Evolutionary conservation across 1,140 invertebrate genomes (phyloP), one percentile per base, ranked within the genome.

Genomic region (Schlechtendalia chinensis): DNA sequence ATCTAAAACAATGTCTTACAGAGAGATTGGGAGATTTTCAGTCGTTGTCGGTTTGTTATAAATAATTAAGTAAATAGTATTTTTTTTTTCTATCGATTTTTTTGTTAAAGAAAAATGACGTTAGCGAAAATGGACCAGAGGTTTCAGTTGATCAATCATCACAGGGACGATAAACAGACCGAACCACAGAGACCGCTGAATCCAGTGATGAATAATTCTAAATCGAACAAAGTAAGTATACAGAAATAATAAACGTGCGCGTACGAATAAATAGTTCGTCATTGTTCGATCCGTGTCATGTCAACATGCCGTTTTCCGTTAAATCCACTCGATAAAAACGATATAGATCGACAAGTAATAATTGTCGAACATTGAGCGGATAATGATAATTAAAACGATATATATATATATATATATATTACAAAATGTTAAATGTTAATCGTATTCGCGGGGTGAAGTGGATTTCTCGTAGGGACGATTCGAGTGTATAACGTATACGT

Each of bases 131-230:
- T 79, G 58, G 75, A 79, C 50, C 75, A 63, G 39, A 79, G 75
- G 58, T 79, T 79, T n/a, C 75, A 79, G 24, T 24, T 79, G n/a
- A 79, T 79, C 39, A 54, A 39, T 61, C 75, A 79, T n/a, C 75
- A 79, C 32, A 79, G 58, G 75, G 75, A 79, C 45, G 75, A 79
- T 5, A 79, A 79, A 79, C 75, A 24, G 16, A 50, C 39, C 39
- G 75, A 79, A 61, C 17, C 75, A 27, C 39, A n/a, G 22, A 79
- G 75, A 14, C 39, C 58, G 19, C 75, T 79, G 8, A 79, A 47
- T 79, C 75, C 75, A 14, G 75, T 79, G 56, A 61, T 59, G 39
- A 79, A 63, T 50, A 79, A 79, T 79, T 79, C 75, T n/a, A 79
- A 79, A 27, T 58, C 75, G 10, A 79, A 79, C 39, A 79, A 79